Base-by-base conservation (phyloP, 2,888 invertebrate genomes). In the Folsomia manolachei region DNA sequence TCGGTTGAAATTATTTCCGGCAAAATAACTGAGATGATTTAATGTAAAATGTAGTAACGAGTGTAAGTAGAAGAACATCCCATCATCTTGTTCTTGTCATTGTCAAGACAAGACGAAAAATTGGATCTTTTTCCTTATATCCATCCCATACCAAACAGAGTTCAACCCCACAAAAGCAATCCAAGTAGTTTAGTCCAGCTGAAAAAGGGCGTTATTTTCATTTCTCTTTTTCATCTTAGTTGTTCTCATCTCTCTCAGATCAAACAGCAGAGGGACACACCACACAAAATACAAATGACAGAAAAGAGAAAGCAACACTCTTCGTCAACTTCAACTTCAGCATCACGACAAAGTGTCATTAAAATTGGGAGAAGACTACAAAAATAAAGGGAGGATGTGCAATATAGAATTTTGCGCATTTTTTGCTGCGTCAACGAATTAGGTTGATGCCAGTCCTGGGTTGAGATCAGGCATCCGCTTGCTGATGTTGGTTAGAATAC, bases 1-100 rank as follows among this genome's bases (percentile, higher is more conserved):
- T 53, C n/a, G 56, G 53, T 14, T 27, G 67, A 25, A 60, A 24
- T 67, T 62, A 60, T 61, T 64, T 66, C 62, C 26, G 26, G 19
- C 19, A 65, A 51, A 27, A 56, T 51, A 23, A 39, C 27, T 27
- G 18, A 61, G 70, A 70, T 51, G 63, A 70, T 63, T 63, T 64
- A 53, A 52, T 53, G 63, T 64, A 63, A 52, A 51, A 70, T 53
- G 27, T 61, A 24, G 14, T 21, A 71, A 52, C 24, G 27, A 65
- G n/a, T n/a, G n/a, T n/a, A n/a, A n/a, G 62, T 23, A 56, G 14
- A 56, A 21, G 19, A 56, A 19, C 56, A 56, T 18, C 56, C 56
- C 56, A 56, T 39, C 39, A 39, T 39, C 39, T 39, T 39, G 39
- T 56, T n/a, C 56, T 19, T 56, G 56, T 56, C 56, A 7, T 56